Evolutionary conservation across 2,888 invertebrate genomes (phyloP).

Genomic region (Sisyra terminalis): DNA sequence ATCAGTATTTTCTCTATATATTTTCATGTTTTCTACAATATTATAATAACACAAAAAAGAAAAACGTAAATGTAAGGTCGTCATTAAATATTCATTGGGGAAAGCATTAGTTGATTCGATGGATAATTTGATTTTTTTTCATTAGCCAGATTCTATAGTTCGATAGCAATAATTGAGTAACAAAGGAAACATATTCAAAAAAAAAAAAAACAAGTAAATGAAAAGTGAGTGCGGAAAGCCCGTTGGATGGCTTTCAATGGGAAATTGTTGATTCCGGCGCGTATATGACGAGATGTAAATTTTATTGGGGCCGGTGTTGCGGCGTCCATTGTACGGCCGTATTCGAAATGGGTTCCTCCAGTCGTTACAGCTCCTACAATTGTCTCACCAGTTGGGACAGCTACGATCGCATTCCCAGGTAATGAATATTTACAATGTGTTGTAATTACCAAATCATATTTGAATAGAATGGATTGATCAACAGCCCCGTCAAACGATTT

Average conservation of each 20-base stretch:
- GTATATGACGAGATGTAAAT: slow-evolving; percentile 3
- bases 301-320: neutral
- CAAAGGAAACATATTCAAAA: neutral
- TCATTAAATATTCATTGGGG: too few relatives aligned
- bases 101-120: too few relatives aligned
- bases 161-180: neutral
- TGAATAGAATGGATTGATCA: too few relatives aligned
- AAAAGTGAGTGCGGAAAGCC: neutral
- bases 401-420: slow-evolving; percentile 83
- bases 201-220: too few relatives aligned
- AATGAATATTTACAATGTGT: slow-evolving; percentile 15
- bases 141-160: too few relatives aligned
- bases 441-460: too few relatives aligned
- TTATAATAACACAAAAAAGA: too few relatives aligned
- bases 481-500: too few relatives aligned
- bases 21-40: too few relatives aligned
- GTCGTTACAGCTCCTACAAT: slow-evolving; percentile 78
- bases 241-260: neutral
- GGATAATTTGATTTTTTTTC: too few relatives aligned
- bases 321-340: slow-evolving; percentile 3
- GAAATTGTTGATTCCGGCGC: neutral
- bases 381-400: slow-evolving; percentile 83
- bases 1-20: too few relatives aligned
- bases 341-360: slow-evolving; percentile 37
- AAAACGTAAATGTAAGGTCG: too few relatives aligned